These are phyloP conservation scores for Paramormyrops hopkinsi DNA, from an alignment of 2,797 vertebrate genomes.

Conservation along the genomic window DNA sequence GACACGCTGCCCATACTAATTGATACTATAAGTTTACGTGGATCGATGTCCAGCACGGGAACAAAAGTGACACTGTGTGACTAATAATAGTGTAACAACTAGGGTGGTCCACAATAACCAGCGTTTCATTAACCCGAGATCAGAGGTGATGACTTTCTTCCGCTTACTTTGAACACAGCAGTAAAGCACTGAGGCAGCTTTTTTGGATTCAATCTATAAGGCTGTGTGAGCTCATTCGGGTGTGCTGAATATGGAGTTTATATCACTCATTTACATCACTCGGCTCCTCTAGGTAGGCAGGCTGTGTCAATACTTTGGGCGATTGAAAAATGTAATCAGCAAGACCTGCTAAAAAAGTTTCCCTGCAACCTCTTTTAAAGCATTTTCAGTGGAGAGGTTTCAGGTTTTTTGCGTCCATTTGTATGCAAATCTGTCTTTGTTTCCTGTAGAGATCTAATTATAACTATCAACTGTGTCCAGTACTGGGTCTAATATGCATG, in stretches of 20 bases:
- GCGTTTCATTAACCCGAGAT: neutral
- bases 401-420: slow-evolving; percentile 6
- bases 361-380: neutral
- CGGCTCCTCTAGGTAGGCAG: neutral
- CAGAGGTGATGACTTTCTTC: neutral
- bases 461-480: slow-evolving; percentile 12
- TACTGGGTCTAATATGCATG: neutral
- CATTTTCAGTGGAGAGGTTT: neutral
- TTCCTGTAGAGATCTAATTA: slow-evolving; percentile 14
- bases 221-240: neutral
- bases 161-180: neutral
- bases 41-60: neutral
- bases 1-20: neutral
- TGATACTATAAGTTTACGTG: neutral
- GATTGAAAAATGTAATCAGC: slow-evolving; percentile 3
- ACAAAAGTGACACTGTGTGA: neutral
- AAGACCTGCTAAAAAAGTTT: neutral
- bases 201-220: neutral
- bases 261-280: neutral
- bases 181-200: neutral
- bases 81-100: neutral
- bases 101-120: neutral
- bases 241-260: neutral
- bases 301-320: neutral
- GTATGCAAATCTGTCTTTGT: slow-evolving; percentile 15